Evolutionary conservation across 2,797 vertebrate genomes (phyloP).

Genomic region (Orientallactaga sibirica): DNA sequence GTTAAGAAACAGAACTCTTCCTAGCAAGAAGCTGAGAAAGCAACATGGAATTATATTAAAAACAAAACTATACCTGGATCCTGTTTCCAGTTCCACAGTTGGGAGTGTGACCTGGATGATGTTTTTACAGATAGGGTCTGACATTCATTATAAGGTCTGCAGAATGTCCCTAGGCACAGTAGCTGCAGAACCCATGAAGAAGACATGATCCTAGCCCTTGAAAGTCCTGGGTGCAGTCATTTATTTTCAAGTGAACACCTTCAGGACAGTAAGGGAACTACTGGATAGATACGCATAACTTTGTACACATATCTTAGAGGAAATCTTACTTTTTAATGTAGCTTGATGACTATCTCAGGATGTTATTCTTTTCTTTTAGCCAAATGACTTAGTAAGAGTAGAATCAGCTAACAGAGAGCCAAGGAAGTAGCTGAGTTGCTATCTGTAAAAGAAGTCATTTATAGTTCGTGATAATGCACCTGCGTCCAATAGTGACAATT

Average conservation of each 20-base stretch:
- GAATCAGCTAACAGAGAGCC: conserved; percentile 26
- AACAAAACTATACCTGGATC: not conserved
- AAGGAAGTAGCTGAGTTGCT: not conserved
- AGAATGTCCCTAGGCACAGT: not conserved
- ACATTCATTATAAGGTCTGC: not conserved
- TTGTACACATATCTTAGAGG: not conserved
- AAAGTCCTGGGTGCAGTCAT: not conserved
- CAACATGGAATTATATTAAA: conserved; percentile 7
- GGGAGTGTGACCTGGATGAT: not conserved
- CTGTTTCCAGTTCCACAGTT: not conserved
- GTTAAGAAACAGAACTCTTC: conserved; percentile 46
- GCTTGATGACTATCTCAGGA: not conserved
- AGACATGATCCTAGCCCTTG: not conserved
- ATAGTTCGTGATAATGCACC: not conserved
- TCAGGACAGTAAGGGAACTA: not conserved
- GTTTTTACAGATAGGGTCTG: not conserved
- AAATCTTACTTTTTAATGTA: not conserved
- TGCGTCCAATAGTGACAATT: not conserved
- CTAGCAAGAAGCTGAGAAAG: conserved; percentile 15
- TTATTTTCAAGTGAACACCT: conserved; percentile 18
- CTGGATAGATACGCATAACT: not conserved
- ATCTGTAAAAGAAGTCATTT: not conserved
- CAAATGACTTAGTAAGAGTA: not conserved
- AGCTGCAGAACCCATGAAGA: not conserved
- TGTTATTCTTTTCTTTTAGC: not conserved